Conservation (phyloP, 1,140 invertebrate species). For the Lethrus apterus region DNA sequence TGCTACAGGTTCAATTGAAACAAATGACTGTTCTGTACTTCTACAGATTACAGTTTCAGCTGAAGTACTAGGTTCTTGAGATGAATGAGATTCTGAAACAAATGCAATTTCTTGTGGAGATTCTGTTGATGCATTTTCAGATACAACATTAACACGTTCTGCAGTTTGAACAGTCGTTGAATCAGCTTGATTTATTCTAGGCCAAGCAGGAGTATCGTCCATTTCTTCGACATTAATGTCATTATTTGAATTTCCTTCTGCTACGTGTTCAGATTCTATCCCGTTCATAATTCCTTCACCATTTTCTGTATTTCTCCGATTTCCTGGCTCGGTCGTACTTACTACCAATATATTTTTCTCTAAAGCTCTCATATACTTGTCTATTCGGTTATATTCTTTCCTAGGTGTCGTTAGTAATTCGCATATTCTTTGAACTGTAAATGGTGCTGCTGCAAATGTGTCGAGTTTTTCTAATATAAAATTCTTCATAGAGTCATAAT, state of each 20-base stretch:
- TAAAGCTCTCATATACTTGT: constrained; percentile 92
- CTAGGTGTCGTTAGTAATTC: constrained; percentile 83
- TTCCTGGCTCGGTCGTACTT: constrained; percentile 84
- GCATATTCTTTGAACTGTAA: constrained; percentile 92
- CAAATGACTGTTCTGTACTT: constrained; percentile 22
- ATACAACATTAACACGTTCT: constrained; percentile 1
- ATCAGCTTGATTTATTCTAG: constrained; percentile 9
- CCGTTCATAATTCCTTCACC: constrained; percentile 57
- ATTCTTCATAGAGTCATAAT: constrained; percentile 82
- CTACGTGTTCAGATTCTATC: constrained; percentile 40
- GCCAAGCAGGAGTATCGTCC: constrained; percentile 53
- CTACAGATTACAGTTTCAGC: constrained; percentile 26
- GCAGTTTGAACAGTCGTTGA: constrained; percentile 5
- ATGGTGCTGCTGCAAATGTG: constrained; percentile 80
- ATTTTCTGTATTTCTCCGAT: constrained; percentile 51
- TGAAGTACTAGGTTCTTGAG: constrained; percentile 17
- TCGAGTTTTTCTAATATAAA: constrained; percentile 78
- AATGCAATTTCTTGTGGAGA: constrained; percentile 4
- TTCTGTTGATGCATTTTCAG: not conserved
- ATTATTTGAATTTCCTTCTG: constrained; percentile 51
- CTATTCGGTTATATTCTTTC: constrained; percentile 91
- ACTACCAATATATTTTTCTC: constrained; percentile 94
- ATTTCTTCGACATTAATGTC: constrained; percentile 64
- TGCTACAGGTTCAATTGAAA: constrained; percentile 27
- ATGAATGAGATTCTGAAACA: constrained; percentile 6